phyloP scores from a whole-genome alignment of 2,888 invertebrate genomes.

The Ectropis crepuscularia region DNA sequence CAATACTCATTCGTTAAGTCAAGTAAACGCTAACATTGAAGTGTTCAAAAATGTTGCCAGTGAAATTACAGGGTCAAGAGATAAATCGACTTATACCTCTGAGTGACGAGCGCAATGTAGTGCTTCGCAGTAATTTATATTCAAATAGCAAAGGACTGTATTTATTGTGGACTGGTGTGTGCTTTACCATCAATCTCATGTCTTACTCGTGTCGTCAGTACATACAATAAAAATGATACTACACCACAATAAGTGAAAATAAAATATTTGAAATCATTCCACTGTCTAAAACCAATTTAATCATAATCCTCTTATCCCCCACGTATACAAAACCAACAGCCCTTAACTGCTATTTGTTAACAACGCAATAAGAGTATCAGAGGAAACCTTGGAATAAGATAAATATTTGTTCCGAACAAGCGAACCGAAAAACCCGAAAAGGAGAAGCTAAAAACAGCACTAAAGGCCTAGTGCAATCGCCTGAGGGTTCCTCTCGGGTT shows the following conservation, averaged over 20 bases:
- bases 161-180: no score
- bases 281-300: constrained; percentile 30
- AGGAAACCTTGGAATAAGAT: constrained; percentile 56
- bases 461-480: constrained; percentile 71
- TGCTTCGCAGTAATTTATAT: no score
- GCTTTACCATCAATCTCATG: no score
- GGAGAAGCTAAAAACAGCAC: constrained; percentile 65
- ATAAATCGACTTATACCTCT: no score
- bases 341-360: constrained; percentile 63
- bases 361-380: constrained; percentile 73
- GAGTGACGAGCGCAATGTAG: no score
- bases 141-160: no score
- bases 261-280: neutral
- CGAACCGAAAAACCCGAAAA: constrained; percentile 54
- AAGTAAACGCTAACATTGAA: no score
- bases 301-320: constrained; percentile 43
- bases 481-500: constrained; percentile 47
- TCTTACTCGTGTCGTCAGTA: no score
- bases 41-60: no score
- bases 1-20: no score
- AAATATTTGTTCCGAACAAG: constrained; percentile 71
- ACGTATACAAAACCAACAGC: constrained; percentile 53
- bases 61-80: no score
- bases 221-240: no score
- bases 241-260: neutral